A percentile compares a stretch with the other conserved stretches of the same genome.
phyloP scores from a whole-genome alignment of 2,888 invertebrate genomes.

The Platycheirus rosarum region DNA sequence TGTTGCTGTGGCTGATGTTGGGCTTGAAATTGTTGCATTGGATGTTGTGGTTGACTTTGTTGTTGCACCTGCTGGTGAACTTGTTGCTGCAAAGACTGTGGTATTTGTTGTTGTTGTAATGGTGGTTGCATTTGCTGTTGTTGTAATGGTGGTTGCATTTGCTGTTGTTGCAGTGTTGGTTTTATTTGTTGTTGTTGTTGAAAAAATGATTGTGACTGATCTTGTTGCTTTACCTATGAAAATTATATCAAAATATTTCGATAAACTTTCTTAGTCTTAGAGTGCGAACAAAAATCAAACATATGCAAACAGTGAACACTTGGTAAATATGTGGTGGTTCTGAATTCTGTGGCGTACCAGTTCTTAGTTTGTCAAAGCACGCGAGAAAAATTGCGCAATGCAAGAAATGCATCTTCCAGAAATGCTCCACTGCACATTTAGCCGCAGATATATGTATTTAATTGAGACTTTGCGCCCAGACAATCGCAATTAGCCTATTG shows the following conservation, averaged over 20 bases:
- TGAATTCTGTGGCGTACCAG: too few relatives aligned
- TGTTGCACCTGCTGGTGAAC: neutral
- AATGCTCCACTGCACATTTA: too few relatives aligned
- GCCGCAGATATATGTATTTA: too few relatives aligned
- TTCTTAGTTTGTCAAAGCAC: too few relatives aligned
- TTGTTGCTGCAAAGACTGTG: neutral
- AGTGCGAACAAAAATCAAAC: slow-evolving; percentile 17
- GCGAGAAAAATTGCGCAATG: too few relatives aligned
- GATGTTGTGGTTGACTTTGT: neutral
- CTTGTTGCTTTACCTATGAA: neutral
- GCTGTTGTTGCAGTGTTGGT: neutral
- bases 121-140: slow-evolving; percentile 14
- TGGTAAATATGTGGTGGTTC: too few relatives aligned
- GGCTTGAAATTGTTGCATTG: slow-evolving; percentile 11
- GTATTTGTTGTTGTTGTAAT: too few relatives aligned
- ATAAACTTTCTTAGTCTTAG: neutral
- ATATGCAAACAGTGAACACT: too few relatives aligned
- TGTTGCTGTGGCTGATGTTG: slow-evolving; percentile 36
- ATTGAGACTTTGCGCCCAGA: too few relatives aligned
- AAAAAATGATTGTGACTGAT: neutral
- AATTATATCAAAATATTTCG: neutral
- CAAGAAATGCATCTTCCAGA: too few relatives aligned
- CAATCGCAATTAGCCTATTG: too few relatives aligned
- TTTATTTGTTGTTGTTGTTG: neutral
- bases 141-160: neutral